phyloP scores from a whole-genome alignment of 23 tunicate genomes.

The Phallusia fumigata region DNA sequence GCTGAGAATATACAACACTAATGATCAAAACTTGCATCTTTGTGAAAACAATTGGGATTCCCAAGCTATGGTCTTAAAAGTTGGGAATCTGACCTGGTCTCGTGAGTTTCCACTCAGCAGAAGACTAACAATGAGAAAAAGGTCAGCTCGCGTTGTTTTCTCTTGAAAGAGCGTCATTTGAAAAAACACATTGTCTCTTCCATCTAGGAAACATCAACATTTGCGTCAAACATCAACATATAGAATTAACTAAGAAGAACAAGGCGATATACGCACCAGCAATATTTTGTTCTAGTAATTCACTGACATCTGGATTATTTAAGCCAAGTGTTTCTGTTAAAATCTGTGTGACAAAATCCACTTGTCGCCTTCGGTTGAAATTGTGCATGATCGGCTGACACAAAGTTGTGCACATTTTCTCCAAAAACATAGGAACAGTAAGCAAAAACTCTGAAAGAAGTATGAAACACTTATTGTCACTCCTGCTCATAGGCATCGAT shows the following conservation, averaged over 20 bases:
- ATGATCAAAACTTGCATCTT: neutral
- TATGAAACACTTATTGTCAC: too few relatives aligned
- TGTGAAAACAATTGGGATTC: neutral
- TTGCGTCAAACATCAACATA: neutral
- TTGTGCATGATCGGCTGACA: neutral
- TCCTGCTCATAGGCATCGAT: too few relatives aligned
- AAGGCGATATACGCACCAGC: neutral
- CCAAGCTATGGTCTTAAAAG: too few relatives aligned
- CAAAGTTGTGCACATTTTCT: constrained; percentile 17
- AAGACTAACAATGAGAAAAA: constrained; percentile 53
- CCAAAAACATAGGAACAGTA: constrained; percentile 19
- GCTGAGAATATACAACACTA: too few relatives aligned
- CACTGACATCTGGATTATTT: neutral
- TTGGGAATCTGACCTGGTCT: constrained; percentile 38
- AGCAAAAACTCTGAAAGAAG: constrained; percentile 23
- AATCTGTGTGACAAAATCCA: neutral
- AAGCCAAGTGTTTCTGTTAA: neutral
- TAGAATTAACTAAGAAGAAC: neutral
- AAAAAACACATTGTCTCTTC: neutral
- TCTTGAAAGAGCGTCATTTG: constrained; percentile 4
- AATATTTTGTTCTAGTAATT: neutral
- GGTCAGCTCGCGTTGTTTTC: constrained; percentile 45
- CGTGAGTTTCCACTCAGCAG: constrained; percentile 50
- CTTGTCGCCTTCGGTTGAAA: neutral
- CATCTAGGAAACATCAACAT: neutral